Evolutionary conservation across 1,140 invertebrate genomes (phyloP), one percentile per base, ranked within the genome.

Genomic region (Teleopsis dalmanni): DNA sequence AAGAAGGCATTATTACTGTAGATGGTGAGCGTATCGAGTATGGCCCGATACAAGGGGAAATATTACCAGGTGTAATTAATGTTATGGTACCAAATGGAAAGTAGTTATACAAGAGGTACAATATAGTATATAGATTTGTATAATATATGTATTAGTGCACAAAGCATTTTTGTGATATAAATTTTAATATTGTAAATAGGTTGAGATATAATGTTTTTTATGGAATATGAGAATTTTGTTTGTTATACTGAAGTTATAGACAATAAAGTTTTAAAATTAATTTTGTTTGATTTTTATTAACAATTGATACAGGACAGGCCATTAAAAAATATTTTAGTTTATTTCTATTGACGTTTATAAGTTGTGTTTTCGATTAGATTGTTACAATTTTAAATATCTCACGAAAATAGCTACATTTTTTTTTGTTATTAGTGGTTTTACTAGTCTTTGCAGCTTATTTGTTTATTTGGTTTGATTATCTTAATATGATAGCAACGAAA

Each of bases 11-110:
- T 52, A 76, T 97, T 13, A 90, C 88, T 3, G 84, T 96, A 1
- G 94, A 96, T 71, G 94, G 94, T 6, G 94, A 97, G 63, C 75
- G 81, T 18, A 82, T 95, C 2, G 83, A 87, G 21, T 89, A 87
- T 59, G 87, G 86, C 4, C 82, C 90, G 0, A 76, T 88, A 23
- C 92, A 96, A 73, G 92, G 82, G 2, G 89, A 95, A 73, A 79
- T 96, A 38, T 81, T 94, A 60, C 84, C 88, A n/a, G 81, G 82
- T 18, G 65, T 89, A 55, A 84, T 85, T 5, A 81, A 80, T 49
- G 75, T 92, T 4, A 81, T 91, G 78, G 81, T 83, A 22, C 49
- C 49, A 11, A 50, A 44, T 16, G 27, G 23, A 43, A 43, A 43
- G 27, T 1, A 14, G 13, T 19, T 31, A 9, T 16, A 26, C 19